Conservation (phyloP, 2,888 invertebrate genomes). For the Perizoma affinitatum region DNA sequence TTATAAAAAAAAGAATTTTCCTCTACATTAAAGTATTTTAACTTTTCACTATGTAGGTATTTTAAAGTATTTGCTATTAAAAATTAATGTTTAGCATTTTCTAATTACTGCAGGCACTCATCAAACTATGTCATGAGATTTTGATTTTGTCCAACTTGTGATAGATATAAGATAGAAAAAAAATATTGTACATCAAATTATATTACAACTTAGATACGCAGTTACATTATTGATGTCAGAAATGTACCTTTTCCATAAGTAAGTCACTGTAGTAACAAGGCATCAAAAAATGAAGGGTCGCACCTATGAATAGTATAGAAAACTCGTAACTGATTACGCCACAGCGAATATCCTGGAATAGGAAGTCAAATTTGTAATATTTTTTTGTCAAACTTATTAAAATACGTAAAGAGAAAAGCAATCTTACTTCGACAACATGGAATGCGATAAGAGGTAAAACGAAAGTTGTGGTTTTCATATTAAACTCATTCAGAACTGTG, state of each 20-base stretch:
- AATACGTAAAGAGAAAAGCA: not conserved
- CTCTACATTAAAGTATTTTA: no score
- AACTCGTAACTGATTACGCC: conserved; percentile 59
- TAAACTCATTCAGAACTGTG: conserved; percentile 59
- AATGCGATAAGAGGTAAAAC: conserved; percentile 63
- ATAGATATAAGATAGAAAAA: no score
- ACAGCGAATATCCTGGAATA: conserved; percentile 53
- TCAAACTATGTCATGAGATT: no score
- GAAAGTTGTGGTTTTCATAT: conserved; percentile 64
- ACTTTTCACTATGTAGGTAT: no score
- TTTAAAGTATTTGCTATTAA: no score
- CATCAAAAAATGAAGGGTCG: conserved; percentile 57
- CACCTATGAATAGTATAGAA: conserved; percentile 49
- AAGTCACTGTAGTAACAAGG: conserved; percentile 69
- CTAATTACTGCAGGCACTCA: no score
- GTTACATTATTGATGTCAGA: not conserved
- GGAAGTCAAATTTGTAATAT: no score
- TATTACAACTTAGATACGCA: no score
- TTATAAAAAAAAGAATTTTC: no score
- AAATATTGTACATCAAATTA: no score
- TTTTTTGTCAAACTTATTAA: not conserved
- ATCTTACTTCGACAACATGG: conserved; percentile 58
- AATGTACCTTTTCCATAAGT: conserved; percentile 65
- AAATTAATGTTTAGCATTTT: no score
- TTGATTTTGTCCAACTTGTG: no score